These are phyloP conservation scores for Brevimyrus niger DNA, from an alignment of 2,113 vertebrate genomes.

Conservation along the genomic window DNA sequence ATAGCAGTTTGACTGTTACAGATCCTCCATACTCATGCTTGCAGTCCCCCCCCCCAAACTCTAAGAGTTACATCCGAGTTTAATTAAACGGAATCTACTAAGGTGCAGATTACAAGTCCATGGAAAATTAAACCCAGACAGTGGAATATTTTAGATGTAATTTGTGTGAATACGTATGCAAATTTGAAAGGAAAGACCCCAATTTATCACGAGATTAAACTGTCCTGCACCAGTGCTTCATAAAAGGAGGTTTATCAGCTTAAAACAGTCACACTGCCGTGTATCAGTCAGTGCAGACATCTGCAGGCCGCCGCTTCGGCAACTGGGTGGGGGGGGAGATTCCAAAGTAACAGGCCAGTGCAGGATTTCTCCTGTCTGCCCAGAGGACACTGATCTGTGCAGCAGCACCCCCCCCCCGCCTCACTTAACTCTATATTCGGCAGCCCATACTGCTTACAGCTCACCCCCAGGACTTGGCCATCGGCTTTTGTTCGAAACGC, in stretches of 20 bases:
- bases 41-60: neutral
- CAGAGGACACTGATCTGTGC: neutral
- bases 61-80: neutral
- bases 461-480: neutral
- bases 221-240: neutral
- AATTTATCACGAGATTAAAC: neutral
- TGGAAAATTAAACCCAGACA: neutral
- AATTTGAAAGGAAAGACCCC: neutral
- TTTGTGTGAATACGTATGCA: neutral
- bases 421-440: neutral
- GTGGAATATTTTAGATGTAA: neutral
- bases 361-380: neutral
- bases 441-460: neutral
- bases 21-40: neutral
- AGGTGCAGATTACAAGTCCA: neutral
- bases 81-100: neutral
- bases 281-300: neutral
- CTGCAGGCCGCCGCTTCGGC: neutral
- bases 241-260: neutral
- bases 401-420: neutral
- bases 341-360: neutral
- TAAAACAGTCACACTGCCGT: neutral
- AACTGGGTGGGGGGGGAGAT: neutral
- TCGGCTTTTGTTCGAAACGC: neutral
- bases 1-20: neutral